Base-by-base conservation (phyloP, 2,113 vertebrate genomes). In the Apteryx mantelli region DNA sequence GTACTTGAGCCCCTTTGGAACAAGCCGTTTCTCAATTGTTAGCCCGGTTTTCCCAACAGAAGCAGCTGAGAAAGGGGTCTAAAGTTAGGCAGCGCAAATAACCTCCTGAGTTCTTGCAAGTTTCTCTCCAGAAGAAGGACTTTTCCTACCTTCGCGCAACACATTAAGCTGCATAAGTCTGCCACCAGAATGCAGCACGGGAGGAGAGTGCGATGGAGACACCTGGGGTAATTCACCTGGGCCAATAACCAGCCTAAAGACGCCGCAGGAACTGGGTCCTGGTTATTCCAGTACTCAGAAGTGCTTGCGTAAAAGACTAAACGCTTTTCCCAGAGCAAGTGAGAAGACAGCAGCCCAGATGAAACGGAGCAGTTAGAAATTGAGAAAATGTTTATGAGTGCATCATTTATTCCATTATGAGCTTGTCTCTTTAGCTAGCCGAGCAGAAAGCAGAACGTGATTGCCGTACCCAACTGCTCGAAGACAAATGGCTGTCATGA, bases 341-440 rank as follows among this genome's bases (percentile, higher is more conserved):
- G 28, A 68, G 84, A 24, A 73, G 55, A 56, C 56, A 87, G 80
- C 63, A 84, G 66, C 73, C 77, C 69, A 79, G 53, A 74, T 46
- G 56, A 32, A n/a, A 61, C 2, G 15, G 63, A 74, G 82, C 30
- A 32, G 38, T 75, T n/a, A 66, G 77, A 80, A 91, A 48, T 3
- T 60, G 75, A 93, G 82, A 48, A 84, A 91, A 89, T 21, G 2
- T 91, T 75, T 63, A 88, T n/a, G 55, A 69, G 83, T 52, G 3
- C 73, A 64, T 96, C 9, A 96, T 84, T 96, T 79, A 93, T 96
- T 96, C 96, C 95, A 86, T 86, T 34, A 91, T 96, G 83, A 1
- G 7, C 89, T 94, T 14, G 0, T 25, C 75, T 74, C 81, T 65
- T 65, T 26, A 9, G 90, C 71, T 15, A 50, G 91, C 88, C 90